Conservation (phyloP, 2,113 vertebrate genomes). For the Jaculus jaculus region DNA sequence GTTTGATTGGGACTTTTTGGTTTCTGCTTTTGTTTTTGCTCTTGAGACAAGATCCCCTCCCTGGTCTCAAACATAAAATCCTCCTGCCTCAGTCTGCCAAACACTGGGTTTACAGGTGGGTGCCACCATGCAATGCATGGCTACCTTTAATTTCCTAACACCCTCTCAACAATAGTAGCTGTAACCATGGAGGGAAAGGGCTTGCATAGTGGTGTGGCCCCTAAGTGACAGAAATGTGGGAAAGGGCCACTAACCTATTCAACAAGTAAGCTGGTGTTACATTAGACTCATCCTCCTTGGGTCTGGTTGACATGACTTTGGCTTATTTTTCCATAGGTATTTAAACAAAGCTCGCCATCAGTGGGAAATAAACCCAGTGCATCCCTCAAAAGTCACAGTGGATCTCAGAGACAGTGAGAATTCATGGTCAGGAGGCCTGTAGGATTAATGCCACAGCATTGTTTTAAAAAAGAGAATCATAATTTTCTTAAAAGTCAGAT, state of each 20-base stretch:
- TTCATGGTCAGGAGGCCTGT: neutral
- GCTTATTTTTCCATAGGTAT: constrained; percentile 41
- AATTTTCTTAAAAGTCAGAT: neutral
- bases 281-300: neutral
- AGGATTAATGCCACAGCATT: neutral
- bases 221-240: neutral
- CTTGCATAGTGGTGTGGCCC: neutral
- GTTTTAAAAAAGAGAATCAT: constrained; percentile 37
- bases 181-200: neutral
- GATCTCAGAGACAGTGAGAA: neutral
- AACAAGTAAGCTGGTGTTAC: neutral
- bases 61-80: neutral
- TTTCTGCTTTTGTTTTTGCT: neutral
- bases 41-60: neutral
- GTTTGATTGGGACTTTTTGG: neutral
- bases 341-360: constrained; percentile 40
- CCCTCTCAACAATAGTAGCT: neutral
- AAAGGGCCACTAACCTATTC: neutral
- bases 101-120: neutral
- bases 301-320: constrained; percentile 2
- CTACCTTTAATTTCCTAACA: neutral
- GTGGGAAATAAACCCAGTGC: neutral
- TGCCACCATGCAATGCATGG: neutral
- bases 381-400: neutral
- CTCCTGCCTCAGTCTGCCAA: neutral